Evolutionary conservation across 2,888 invertebrate genomes (phyloP).

Genomic region (Noctua pronuba): DNA sequence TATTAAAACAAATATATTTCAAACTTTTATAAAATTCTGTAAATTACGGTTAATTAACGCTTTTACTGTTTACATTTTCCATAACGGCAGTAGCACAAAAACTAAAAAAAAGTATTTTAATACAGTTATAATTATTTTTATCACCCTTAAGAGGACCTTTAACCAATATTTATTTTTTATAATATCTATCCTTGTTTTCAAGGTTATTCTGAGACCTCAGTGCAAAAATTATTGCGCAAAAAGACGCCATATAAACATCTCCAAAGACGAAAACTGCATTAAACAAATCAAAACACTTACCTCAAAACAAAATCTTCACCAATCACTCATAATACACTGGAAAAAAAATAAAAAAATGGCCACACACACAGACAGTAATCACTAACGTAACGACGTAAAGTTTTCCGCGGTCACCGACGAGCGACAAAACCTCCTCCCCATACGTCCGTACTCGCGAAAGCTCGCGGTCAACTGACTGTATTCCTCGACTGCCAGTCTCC

Average conservation of each 20-base stretch:
- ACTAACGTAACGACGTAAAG: constrained; percentile 76
- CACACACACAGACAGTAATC: constrained; percentile 62
- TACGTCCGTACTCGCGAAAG: constrained; percentile 82
- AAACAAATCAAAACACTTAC: constrained; percentile 50
- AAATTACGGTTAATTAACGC: neutral
- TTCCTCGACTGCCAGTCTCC: constrained; percentile 82
- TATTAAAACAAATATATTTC: neutral
- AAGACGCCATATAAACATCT: neutral
- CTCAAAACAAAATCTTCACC: constrained; percentile 57
- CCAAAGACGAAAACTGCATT: neutral
- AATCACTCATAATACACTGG: constrained; percentile 58
- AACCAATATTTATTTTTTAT: neutral
- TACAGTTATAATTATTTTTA: neutral
- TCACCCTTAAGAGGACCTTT: neutral
- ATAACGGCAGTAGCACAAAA: neutral
- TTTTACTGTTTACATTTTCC: neutral
- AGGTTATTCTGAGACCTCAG: neutral
- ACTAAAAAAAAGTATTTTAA: neutral
- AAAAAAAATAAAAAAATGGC: constrained; percentile 63
- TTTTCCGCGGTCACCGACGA: constrained; percentile 78
- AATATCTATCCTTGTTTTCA: neutral
- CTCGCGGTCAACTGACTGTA: constrained; percentile 88
- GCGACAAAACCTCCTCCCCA: constrained; percentile 63
- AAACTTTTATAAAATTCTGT: neutral
- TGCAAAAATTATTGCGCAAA: neutral